Evolutionary conservation across 2,797 vertebrate species (phyloP), one percentile per base, ranked within the genome.

Genomic region (Hypotaenidia philippensis): DNA sequence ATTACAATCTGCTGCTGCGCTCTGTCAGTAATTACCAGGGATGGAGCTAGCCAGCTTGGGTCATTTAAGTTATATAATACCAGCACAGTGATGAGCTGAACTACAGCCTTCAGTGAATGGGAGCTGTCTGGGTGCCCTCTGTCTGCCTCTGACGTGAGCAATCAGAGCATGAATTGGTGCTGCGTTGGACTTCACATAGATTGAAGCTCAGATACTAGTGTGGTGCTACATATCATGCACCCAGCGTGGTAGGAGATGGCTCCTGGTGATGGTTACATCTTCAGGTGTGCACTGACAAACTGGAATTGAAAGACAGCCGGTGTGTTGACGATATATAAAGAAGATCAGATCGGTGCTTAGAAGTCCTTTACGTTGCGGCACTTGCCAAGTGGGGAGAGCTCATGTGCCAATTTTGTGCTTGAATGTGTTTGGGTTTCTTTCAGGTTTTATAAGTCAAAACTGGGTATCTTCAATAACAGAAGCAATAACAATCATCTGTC

Each of bases 1-100:
- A 23, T 87, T 90, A 49, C 77, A 88, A 2, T 89, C 71, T 7
- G 0, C 38, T 85, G 49, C 90, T 89, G 22, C 41, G 41, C 70
- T 89, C 72, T 69, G 72, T 86, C 91, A 86, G 72, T 93, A 95
- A 94, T 88, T 94, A 83, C 15, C 2, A 86, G 52, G 83, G 87
- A 76, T 45, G 52, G 79, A 87, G 36, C 63, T 93, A 92, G 91
- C 87, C 91, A 94, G 21, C 36, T 47, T 41, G n/a, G 82, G 65
- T 92, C 83, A 45, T 70, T 76, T 32, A 20, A 75, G 69, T 89
- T 93, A 47, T 60, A 91, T 91, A 88, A 82, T 86, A 65, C 22
- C 14, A 4, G 44, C 47, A 13, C 57, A 44, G 65, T 21, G 83
- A 81, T 0, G 2, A 81, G 76, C 57, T 78, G 89, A 72, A 78